Conservation (phyloP, 1,140 invertebrate genomes). For the Diorhabda elongata region DNA sequence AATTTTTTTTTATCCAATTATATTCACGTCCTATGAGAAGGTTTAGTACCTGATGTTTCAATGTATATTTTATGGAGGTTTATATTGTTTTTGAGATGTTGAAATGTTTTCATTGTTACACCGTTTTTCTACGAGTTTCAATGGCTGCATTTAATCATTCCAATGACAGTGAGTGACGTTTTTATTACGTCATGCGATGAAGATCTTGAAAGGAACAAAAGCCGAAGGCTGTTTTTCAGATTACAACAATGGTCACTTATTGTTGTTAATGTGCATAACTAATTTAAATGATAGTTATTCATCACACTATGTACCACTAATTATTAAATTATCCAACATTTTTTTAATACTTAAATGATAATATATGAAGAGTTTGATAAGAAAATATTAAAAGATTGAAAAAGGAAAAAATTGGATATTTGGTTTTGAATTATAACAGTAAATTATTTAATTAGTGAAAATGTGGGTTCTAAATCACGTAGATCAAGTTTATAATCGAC, state of each 20-base stretch:
- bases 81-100: background rate
- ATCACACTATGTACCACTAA: background rate
- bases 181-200: slow-evolving; percentile 19
- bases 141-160: slow-evolving; percentile 2
- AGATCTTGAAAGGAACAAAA: slow-evolving; percentile 17
- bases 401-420: too few relatives aligned
- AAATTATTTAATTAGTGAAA: too few relatives aligned
- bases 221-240: slow-evolving; percentile 20
- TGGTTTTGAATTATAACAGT: too few relatives aligned
- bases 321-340: too few relatives aligned
- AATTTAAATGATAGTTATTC: slow-evolving; percentile 15
- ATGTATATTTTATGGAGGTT: background rate
- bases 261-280: slow-evolving; percentile 31
- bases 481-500: too few relatives aligned
- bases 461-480: too few relatives aligned
- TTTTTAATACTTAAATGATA: too few relatives aligned
- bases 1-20: too few relatives aligned
- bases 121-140: background rate
- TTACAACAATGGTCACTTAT: slow-evolving; percentile 29
- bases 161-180: background rate
- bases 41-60: too few relatives aligned
- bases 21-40: too few relatives aligned
- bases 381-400: too few relatives aligned
- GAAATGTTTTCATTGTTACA: background rate
- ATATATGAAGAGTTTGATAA: too few relatives aligned